Evolutionary conservation across 2,113 vertebrate genomes (phyloP).

Genomic region (Pseudopodoces humilis): DNA sequence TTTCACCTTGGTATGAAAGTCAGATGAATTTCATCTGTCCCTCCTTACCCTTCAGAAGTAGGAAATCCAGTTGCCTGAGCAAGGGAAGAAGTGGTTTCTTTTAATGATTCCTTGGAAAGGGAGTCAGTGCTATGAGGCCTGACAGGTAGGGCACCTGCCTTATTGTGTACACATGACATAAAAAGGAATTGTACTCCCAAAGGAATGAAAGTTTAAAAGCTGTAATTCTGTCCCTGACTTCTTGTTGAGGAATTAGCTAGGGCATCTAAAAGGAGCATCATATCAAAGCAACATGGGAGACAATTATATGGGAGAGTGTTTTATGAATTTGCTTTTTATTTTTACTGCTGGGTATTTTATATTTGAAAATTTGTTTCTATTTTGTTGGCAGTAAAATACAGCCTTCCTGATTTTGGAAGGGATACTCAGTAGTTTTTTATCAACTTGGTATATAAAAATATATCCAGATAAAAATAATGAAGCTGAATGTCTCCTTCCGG

Average conservation of each 20-base stretch:
- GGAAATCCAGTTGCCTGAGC: not conserved
- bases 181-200: not conserved
- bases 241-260: not conserved
- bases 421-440: not conserved
- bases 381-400: not conserved
- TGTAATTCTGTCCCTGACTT: not conserved
- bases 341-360: not conserved
- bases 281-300: not conserved
- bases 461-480: not conserved
- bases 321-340: not conserved
- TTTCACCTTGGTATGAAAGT: not conserved
- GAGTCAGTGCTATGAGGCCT: not conserved
- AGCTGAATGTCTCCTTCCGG: not conserved
- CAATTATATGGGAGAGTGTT: not conserved
- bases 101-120: not conserved
- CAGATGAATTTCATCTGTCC: not conserved
- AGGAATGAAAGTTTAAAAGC: not conserved
- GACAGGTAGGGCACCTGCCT: not conserved
- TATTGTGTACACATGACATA: not conserved
- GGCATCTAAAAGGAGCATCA: not conserved
- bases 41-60: not conserved
- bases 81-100: not conserved
- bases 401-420: not conserved
- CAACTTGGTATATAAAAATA: not conserved
- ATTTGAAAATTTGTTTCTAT: not conserved